phyloP scores from a whole-genome alignment of 2,888 invertebrate species.

The Notocelia uddmanniana region DNA sequence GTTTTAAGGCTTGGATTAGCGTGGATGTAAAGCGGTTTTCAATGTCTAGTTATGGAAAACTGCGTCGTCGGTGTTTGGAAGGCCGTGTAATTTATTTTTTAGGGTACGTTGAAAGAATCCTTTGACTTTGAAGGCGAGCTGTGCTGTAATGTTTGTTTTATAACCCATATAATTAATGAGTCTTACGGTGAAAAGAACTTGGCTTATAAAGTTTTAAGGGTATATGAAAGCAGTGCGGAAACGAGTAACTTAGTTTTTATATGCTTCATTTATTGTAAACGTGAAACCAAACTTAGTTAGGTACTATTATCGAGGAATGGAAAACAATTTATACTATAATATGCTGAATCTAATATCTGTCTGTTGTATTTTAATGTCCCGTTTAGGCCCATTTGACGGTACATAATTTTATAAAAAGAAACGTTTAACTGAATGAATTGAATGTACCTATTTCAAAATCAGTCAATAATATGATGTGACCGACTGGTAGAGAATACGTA shows the following conservation, averaged over 20 bases:
- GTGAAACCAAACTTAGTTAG: too few relatives aligned
- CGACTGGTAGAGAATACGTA: too few relatives aligned
- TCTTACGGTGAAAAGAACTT: not conserved
- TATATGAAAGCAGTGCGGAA: not conserved
- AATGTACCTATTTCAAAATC: too few relatives aligned
- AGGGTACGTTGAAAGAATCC: conserved; percentile 27
- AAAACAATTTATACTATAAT: too few relatives aligned
- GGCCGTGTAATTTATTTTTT: conserved; percentile 37
- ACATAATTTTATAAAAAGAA: too few relatives aligned
- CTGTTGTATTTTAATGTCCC: too few relatives aligned
- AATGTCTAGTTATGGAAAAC: conserved; percentile 26
- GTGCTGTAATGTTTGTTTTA: conserved; percentile 21
- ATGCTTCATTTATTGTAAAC: not conserved
- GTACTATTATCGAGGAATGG: too few relatives aligned
- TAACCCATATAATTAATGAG: conserved; percentile 27
- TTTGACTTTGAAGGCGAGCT: conserved; percentile 16
- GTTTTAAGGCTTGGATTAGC: conserved; percentile 11
- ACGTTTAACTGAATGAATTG: too few relatives aligned
- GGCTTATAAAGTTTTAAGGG: not conserved
- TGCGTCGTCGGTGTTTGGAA: conserved; percentile 3
- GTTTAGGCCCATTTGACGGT: too few relatives aligned
- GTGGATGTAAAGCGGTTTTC: not conserved
- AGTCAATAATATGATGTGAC: too few relatives aligned
- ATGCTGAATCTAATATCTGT: too few relatives aligned
- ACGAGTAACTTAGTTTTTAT: not conserved